phyloP scores from a whole-genome alignment of 2,797 vertebrate species.

The Anolis apletophallus region DNA sequence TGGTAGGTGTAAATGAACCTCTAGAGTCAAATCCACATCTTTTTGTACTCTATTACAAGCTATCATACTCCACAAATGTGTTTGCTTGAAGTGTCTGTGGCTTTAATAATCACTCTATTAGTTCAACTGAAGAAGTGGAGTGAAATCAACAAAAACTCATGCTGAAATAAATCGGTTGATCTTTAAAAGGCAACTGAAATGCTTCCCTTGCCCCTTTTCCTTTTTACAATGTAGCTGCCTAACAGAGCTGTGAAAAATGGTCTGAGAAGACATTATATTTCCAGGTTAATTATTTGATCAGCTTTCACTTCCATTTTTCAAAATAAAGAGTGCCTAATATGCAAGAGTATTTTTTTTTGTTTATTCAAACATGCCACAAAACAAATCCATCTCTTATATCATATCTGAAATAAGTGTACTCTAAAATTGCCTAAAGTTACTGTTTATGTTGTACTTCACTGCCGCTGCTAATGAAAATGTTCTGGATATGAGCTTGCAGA shows the following conservation, averaged over 20 bases:
- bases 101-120: no score
- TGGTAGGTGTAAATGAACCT: no score
- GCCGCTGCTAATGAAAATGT: conserved; percentile 27
- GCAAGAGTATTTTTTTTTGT: neutral
- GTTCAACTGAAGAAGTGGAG: no score
- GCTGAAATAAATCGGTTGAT: no score
- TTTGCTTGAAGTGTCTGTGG: no score
- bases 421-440: conserved; percentile 12
- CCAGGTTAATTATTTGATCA: neutral
- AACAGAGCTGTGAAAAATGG: neutral
- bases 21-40: no score
- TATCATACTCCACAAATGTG: no score
- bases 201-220: no score
- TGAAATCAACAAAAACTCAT: no score
- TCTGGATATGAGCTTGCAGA: neutral
- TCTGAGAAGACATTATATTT: neutral
- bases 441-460: conserved; percentile 23
- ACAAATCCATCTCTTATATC: conserved; percentile 22
- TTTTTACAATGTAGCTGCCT: neutral
- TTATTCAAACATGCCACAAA: neutral
- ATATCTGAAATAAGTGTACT: conserved; percentile 20
- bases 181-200: no score
- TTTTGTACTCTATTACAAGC: no score
- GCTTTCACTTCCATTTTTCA: neutral
- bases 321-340: neutral